Conservation (phyloP, 64 coral and sea anemone species). For the Actinia tenebrosa region DNA sequence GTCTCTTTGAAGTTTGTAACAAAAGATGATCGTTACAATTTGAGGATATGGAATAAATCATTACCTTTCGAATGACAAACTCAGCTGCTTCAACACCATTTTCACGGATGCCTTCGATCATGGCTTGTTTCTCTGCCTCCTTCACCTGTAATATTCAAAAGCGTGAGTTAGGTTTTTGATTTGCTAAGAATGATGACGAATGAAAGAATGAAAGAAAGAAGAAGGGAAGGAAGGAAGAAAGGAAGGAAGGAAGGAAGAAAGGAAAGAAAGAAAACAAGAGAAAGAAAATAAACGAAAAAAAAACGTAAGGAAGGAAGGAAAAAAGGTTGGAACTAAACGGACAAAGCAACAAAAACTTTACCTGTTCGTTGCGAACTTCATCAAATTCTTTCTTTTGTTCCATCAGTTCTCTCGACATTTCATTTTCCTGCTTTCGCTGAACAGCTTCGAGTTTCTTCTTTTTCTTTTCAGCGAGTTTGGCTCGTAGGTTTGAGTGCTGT, state of each 20-base stretch:
- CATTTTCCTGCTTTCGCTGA: constrained; percentile 87
- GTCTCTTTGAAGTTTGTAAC: too few relatives aligned
- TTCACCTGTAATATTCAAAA: constrained; percentile 48
- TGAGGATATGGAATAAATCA: background rate
- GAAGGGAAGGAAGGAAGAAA: too few relatives aligned
- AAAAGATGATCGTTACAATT: too few relatives aligned
- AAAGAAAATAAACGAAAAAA: too few relatives aligned
- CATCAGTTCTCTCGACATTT: constrained; percentile 84
- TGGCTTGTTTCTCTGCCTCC: constrained; percentile 90
- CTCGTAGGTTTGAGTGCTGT: constrained; percentile 63
- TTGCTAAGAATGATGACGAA: too few relatives aligned
- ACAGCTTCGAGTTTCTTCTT: constrained; percentile 70
- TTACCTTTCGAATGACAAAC: constrained; percentile 96
- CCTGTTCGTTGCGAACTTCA: constrained; percentile 82
- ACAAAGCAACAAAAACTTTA: background rate
- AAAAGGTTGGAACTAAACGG: background rate
- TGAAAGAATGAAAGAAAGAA: too few relatives aligned
- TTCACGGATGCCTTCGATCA: constrained; percentile 91
- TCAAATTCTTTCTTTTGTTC: constrained; percentile 91
- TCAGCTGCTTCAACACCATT: constrained; percentile 93
- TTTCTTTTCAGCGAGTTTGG: constrained; percentile 79
- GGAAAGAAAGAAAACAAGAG: too few relatives aligned
- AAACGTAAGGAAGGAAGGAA: background rate
- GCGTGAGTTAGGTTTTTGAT: background rate
- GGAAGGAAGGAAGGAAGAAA: too few relatives aligned